A percentile compares a stretch with the other conserved stretches of the same genome.
phyloP scores from a whole-genome alignment of 2,797 vertebrate genomes.

The Enteromius radiatus region DNA sequence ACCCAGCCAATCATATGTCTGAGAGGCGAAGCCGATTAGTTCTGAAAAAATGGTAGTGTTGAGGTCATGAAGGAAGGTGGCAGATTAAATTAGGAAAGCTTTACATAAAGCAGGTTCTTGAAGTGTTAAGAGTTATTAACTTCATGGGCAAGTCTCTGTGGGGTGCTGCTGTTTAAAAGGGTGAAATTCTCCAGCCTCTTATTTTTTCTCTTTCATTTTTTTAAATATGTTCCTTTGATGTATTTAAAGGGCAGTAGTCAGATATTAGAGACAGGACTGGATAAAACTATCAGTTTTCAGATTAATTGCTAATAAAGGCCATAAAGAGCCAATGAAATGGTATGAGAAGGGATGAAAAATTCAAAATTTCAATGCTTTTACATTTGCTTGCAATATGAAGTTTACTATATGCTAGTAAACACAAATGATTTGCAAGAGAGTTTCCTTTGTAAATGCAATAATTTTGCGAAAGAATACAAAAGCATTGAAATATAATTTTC shows the following conservation, averaged over 20 bases:
- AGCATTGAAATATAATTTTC: not conserved
- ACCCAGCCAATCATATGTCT: conserved; percentile 43
- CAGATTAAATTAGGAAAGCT: conserved; percentile 43
- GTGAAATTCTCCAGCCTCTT: not conserved
- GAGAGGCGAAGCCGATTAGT: conserved; percentile 33
- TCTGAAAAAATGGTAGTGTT: conserved; percentile 24
- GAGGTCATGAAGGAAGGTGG: conserved; percentile 52
- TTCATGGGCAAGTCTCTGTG: not conserved
- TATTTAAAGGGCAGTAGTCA: conserved; percentile 2
- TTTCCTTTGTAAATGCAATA: not conserved
- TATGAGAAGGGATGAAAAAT: not conserved
- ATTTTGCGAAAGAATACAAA: not conserved
- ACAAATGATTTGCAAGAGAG: not conserved
- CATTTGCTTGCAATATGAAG: not conserved
- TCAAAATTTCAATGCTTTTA: not conserved
- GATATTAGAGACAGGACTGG: not conserved
- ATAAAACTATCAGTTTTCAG: not conserved
- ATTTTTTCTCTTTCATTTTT: not conserved
- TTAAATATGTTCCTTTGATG: not conserved
- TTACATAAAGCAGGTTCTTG: conserved; percentile 28
- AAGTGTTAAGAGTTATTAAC: conserved; percentile 1
- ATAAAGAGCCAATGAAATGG: not conserved
- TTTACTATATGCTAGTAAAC: not conserved
- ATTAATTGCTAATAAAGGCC: not conserved
- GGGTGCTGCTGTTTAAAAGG: not conserved